Evolutionary conservation across 2,888 invertebrate genomes (phyloP).

Genomic region (Macrostomum cliftonense): DNA sequence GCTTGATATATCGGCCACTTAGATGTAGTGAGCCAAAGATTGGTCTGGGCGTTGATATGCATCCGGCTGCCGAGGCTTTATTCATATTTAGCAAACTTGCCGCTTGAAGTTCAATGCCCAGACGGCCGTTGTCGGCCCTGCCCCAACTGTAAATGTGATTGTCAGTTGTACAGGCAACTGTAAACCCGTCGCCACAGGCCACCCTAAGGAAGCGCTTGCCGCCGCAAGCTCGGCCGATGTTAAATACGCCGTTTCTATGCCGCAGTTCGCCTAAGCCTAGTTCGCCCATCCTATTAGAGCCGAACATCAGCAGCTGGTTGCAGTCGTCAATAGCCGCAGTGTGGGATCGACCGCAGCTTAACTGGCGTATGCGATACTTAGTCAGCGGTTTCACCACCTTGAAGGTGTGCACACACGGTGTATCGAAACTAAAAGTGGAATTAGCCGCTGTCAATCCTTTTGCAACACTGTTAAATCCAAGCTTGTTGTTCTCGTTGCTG

Average conservation of each 20-base stretch:
- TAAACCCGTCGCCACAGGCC: conserved; percentile 33
- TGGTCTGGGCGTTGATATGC: conserved; percentile 24
- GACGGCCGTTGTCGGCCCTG: conserved; percentile 30
- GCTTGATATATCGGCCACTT: conserved; percentile 25
- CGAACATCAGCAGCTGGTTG: conserved; percentile 31
- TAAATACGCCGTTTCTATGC: conserved; percentile 17
- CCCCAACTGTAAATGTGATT: conserved; percentile 35
- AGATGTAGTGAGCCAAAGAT: conserved; percentile 32
- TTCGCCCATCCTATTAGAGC: conserved; percentile 33
- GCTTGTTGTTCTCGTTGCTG: conserved; percentile 34
- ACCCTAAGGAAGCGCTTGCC: conserved; percentile 28
- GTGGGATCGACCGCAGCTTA: conserved; percentile 28
- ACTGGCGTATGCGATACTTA: conserved; percentile 20
- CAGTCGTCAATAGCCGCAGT: conserved; percentile 31
- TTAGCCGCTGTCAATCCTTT: conserved; percentile 19
- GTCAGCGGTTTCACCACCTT: conserved; percentile 27
- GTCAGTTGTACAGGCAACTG: conserved; percentile 32
- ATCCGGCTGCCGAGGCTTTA: conserved; percentile 21
- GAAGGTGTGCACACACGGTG: conserved; percentile 27
- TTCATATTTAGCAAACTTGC: conserved; percentile 11
- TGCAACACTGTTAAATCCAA: conserved; percentile 30
- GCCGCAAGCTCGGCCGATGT: conserved; percentile 22
- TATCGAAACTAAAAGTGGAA: conserved; percentile 21
- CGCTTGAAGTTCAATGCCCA: conserved; percentile 21
- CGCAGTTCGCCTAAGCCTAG: conserved; percentile 32